Evolutionary conservation across 92 coral and sea anemone genomes (phyloP), one percentile per base, ranked within the genome.

Genomic region (Actinernus sp.): DNA sequence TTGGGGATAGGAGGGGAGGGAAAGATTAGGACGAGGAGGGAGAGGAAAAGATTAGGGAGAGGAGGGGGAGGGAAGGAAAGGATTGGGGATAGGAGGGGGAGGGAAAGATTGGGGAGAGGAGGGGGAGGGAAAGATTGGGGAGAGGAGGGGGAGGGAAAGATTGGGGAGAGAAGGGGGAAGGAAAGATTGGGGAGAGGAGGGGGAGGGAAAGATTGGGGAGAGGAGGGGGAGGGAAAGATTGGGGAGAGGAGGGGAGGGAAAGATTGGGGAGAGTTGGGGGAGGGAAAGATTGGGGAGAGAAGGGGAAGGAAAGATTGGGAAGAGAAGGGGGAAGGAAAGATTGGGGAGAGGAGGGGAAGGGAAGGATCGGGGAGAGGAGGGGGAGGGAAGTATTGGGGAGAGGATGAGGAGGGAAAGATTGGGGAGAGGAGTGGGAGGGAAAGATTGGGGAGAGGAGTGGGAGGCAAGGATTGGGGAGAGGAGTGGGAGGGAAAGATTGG

Each of bases 371-470:
- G 31, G 19, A 36, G 33, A 20, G 10, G 60, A n/a, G 32, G 34
- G 60, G 34, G 16, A 29, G 60, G 16, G 13, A 54, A 36, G 60
- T 1, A 25, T 12, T 1, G 60, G 16, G 28, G 60, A 36, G 60
- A 29, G 60, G 60, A 3, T 6, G 31, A 20, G 33, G 34, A 36
- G 34, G 34, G 19, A 20, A 20, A 2, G 19, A 20, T 18, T 7
- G 28, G 31, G 33, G 31, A 54, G 31, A 20, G 13, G 34, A 36
- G 31, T 7, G 28, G 34, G 60, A 25, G 19, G 34, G 60, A 36
- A 54, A 31, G 60, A 19, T 9, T 13, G 60, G 60, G 28, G 31
- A 36, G 33, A 54, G 34, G 60, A 11, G 28, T 13, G 60, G 34
- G 19, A 31, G 60, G 33, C 24, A 31, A 36, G 33, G 19, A 20